These are phyloP conservation scores for Prunella fulvescens DNA, from an alignment of 2,113 vertebrate species.

Conservation along the genomic window DNA sequence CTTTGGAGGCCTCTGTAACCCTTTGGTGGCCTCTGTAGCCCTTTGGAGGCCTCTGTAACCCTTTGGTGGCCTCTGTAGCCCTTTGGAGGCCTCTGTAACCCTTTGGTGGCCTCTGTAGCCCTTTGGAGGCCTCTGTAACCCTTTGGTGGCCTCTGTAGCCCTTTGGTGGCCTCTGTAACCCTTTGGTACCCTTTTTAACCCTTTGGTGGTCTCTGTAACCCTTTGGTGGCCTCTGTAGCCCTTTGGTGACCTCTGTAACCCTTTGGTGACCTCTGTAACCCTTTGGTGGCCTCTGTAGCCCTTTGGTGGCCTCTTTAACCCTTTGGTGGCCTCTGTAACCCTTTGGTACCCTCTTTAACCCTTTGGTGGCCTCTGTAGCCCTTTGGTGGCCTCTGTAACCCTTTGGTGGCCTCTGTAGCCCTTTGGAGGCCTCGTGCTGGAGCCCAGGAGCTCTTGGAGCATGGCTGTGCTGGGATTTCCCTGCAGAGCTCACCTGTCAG, in stretches of 20 bases:
- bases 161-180: constrained; percentile 13
- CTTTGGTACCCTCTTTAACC: too few relatives aligned
- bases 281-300: neutral
- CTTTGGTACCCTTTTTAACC: too few relatives aligned
- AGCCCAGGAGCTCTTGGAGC: neutral
- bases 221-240: neutral
- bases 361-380: too few relatives aligned
- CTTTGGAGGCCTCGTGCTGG: neutral
- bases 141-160: neutral
- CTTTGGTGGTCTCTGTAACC: too few relatives aligned
- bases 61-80: neutral
- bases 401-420: too few relatives aligned
- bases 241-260: neutral
- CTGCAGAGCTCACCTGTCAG: constrained; percentile 30
- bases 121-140: neutral
- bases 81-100: neutral
- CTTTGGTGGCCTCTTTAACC: neutral
- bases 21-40: neutral
- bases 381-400: too few relatives aligned
- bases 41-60: neutral
- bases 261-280: neutral
- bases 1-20: neutral
- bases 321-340: neutral
- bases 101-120: neutral
- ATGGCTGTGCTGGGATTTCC: constrained; percentile 24